Base-by-base conservation (phyloP, 1,140 invertebrate genomes). In the Bilobella aurantiaca region DNA sequence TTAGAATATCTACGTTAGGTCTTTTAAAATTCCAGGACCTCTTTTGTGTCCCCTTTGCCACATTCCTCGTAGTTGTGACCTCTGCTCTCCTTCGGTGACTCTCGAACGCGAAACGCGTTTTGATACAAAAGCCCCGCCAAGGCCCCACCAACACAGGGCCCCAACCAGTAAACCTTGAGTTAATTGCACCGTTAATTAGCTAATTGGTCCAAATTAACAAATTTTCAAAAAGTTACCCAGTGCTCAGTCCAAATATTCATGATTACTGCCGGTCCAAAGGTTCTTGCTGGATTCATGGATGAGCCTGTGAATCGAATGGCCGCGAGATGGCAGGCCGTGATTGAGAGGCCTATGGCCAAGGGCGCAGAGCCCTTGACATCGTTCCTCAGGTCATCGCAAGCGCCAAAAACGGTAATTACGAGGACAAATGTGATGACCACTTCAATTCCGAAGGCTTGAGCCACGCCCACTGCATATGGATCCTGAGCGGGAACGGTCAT, bases 241-340 rank as follows among this genome's bases (percentile, higher is more conserved):
- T 93, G 90, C 68, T 87, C 77, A 0, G 79, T 77, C 84, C 89
- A 96, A 25, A 78, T 77, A 27, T 83, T 82, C 61, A 84, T 83
- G 42, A 94, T 85, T 14, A 92, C 84, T 1, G 90, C 88, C 5
- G 89, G 90, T 60, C 91, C 91, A 74, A 94, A 85, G 29, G 87
- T 86, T 64, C 91, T 81, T 0, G 91, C 91, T 0, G 90, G 90
- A 79, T 95, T 95, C 90, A 95, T 93, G 68, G 88, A 87, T 23
- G 89, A 83, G 49, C 90, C 89, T 1, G 91, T 93, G 76, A 87
- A 89, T 67, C 85, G 83, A 63, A 85, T 78, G 21, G 88, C 89
- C 65, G 87, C 86, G 61, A 96, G 79, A 78, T 96, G 93, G 37
- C 91, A 89, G 67, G 93, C 79, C 0, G 88, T 87, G 28, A 98